Conservation (phyloP, 2,888 invertebrate genomes). For the Epinotia nisella region DNA sequence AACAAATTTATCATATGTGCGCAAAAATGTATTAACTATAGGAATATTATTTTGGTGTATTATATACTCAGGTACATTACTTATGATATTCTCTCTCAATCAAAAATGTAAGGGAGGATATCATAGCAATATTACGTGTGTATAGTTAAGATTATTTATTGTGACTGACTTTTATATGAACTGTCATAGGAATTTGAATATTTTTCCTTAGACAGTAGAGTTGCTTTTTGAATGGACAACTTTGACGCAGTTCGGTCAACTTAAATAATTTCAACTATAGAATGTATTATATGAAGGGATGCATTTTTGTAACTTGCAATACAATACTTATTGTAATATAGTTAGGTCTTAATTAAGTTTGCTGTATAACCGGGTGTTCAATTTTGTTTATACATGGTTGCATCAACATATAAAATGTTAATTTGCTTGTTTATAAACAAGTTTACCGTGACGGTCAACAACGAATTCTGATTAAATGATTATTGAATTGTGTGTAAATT, state of each 20-base stretch:
- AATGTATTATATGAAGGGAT: conserved; percentile 3
- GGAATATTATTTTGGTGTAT: too few species aligned
- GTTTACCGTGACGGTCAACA: conserved; percentile 14
- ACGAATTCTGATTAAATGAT: conserved; percentile 16
- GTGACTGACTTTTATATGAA: too few species aligned
- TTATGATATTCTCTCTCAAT: background rate
- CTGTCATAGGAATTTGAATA: too few species aligned
- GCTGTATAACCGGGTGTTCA: background rate
- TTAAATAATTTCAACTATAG: too few species aligned
- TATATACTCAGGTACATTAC: background rate
- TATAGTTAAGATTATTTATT: too few species aligned
- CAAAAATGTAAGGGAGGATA: background rate
- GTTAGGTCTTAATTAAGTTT: conserved; percentile 18
- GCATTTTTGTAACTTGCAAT: conserved; percentile 18
- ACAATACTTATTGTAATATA: conserved; percentile 13
- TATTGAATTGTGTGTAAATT: conserved; percentile 29
- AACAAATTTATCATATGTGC: too few species aligned
- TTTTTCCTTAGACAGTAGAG: too few species aligned
- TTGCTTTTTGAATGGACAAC: too few species aligned
- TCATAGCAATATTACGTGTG: background rate
- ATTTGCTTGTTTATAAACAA: conserved; percentile 6
- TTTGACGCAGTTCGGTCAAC: too few species aligned
- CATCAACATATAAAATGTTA: too few species aligned
- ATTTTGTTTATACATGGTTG: conserved; percentile 5
- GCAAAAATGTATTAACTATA: too few species aligned